Evolutionary conservation across 1,140 invertebrate genomes (phyloP), one percentile per base, ranked within the genome.

Genomic region (Pentalonia nigronervosa): DNA sequence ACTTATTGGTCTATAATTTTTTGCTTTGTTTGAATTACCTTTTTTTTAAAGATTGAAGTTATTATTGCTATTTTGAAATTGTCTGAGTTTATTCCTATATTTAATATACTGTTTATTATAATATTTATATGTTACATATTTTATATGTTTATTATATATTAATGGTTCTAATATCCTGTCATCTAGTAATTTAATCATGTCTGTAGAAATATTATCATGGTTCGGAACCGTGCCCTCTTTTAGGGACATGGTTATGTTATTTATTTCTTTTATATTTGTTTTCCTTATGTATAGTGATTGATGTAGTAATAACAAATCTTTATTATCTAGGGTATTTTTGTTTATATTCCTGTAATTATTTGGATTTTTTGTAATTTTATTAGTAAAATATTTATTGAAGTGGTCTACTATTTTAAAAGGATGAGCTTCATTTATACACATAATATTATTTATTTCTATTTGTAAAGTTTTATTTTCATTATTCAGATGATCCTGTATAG

Each of bases 1-100:
- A 67, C 89, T 91, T 56, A 91, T 91, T 20, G 53, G 90, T 36
- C 90, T 91, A 47, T 60, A 91, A 45, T 91, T 88, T 48, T 88
- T 23, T 88, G 30, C 47, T 8, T 88, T 50, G n/a, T 2, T 7
- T 48, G 25, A 11, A 88, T 88, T 50, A 17, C 86, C 45, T 88
- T 88, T 50, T n/a, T n/a, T 48, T 88, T 41, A 50, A 50, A 48
- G 7, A 88, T 88, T 88, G 23, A 47, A 25, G 41, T 50, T n/a
- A 88, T 88, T 88, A 47, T 88, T 88, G 20, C 25, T 6, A 14
- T 47, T 88, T 88, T 88, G 25, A 88, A 88, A 48, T 23, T 88
- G 17, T 6, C 17, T 47, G 45, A 23, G 8, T 48, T 6, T 47
- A 17, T 21, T 30, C 45, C 7, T 47, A 45, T 88, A 34, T 88